Evolutionary conservation across 2,113 vertebrate genomes (phyloP).

Genomic region (Forbesichthys papilliferus): DNA sequence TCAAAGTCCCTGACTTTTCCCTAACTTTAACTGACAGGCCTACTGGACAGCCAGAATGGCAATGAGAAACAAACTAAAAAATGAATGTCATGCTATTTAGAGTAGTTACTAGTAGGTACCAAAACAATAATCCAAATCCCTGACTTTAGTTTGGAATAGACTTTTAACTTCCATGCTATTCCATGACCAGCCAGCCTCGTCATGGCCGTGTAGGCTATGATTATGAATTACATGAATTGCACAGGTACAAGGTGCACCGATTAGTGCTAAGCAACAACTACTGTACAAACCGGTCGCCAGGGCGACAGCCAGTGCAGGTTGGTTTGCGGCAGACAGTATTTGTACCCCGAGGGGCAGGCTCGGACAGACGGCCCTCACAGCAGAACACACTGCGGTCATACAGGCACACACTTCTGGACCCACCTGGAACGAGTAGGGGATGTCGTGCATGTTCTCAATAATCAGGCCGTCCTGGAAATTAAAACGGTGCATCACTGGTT

Average conservation of each 20-base stretch:
- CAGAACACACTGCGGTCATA: slow-evolving; percentile 75
- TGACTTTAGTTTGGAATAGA: too few relatives aligned
- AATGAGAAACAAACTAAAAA: too few relatives aligned
- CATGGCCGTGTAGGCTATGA: too few relatives aligned
- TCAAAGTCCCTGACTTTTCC: too few relatives aligned
- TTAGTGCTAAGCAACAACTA: not conserved
- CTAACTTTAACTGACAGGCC: too few relatives aligned
- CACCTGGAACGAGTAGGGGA: slow-evolving; percentile 76
- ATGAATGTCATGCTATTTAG: too few relatives aligned
- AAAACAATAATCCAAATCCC: too few relatives aligned
- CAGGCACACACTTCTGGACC: slow-evolving; percentile 82
- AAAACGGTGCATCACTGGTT: not conserved
- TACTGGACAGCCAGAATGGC: too few relatives aligned
- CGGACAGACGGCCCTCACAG: slow-evolving; percentile 73
- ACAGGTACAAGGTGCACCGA: not conserved
- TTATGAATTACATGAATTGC: not conserved
- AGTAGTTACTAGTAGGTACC: too few relatives aligned
- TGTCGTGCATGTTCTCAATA: slow-evolving; percentile 89
- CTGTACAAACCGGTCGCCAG: slow-evolving; percentile 80
- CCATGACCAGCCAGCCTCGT: too few relatives aligned
- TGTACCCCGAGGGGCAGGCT: slow-evolving; percentile 78
- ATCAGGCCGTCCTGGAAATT: slow-evolving; percentile 80
- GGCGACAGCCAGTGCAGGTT: slow-evolving; percentile 78
- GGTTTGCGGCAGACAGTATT: slow-evolving; percentile 82
- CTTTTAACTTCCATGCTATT: too few relatives aligned